Base-by-base conservation (phyloP, 2,888 invertebrate genomes). In the Periphyllus acericola region DNA sequence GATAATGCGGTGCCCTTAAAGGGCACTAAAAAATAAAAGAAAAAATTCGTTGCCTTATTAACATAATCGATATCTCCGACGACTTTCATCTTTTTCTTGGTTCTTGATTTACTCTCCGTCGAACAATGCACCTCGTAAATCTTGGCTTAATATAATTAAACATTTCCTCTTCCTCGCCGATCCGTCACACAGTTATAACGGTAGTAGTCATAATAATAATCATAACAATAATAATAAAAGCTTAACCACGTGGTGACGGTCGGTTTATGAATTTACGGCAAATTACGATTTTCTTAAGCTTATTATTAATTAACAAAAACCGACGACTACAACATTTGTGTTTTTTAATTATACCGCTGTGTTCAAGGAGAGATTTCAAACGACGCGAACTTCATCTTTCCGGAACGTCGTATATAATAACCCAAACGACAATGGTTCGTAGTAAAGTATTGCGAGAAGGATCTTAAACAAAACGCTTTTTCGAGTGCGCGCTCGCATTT, bases 91-190 rank as follows among this genome's bases (percentile, higher is more conserved):
- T 68, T 25, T 68, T 36, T 8, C 17, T 66, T 4, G 4, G 36
- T 80, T 68, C 55, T 32, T 68, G n/a, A 40, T 68, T 68, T 40
- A 66, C 55, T 66, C 25, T n/a, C 80, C 40, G 36, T 68, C 80
- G 66, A 66, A 80, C 80, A n/a, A 3, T 68, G 68, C n/a, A 68
- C 40, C 36, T 66, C 60, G 60, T 80, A 80, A 80, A 80, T 80
- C 36, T 80, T 40, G 14, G 8, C 66, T 25, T 3, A 17, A 21
- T 29, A 29, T 66, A 40, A 80, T 80, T 66, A 80, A 40, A 68
- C 36, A 9, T 34, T 17, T 11, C 36, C 5, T 68, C n/a, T 55
- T 76, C 60, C 36, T 4, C 46, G 2, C 76, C 3, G 29, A 11
- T 21, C 55, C 55, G 25, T 25, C 21, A 32, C 3, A 32, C 34